Evolutionary conservation across 2,888 invertebrate species (phyloP).

Genomic region (Mechanitis mazaeus): DNA sequence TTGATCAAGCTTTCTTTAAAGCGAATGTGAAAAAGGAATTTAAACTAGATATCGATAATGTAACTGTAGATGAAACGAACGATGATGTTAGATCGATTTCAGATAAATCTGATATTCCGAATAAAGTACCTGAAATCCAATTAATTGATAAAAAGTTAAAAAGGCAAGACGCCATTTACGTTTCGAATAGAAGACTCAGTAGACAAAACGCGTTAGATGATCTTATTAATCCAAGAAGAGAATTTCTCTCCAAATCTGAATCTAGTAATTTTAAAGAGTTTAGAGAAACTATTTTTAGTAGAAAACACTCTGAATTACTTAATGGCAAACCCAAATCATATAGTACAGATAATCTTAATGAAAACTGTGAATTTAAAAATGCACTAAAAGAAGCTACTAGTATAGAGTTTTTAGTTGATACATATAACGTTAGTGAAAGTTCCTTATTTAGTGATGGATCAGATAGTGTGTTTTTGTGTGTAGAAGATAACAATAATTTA

Average conservation of each 20-base stretch:
- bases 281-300: constrained; percentile 49
- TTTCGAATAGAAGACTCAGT: constrained; percentile 37
- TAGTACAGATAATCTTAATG: constrained; percentile 61
- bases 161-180: constrained; percentile 58
- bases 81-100: constrained; percentile 38
- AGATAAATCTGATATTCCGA: constrained; percentile 28
- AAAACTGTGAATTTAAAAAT: constrained; percentile 46
- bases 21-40: constrained; percentile 36
- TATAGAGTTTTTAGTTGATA: constrained; percentile 51
- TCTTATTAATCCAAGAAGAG: constrained; percentile 33
- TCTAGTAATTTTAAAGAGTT: constrained; percentile 36
- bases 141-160: constrained; percentile 49
- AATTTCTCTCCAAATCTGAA: constrained; percentile 38
- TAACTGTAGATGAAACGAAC: constrained; percentile 60
- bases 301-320: constrained; percentile 49
- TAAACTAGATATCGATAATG: constrained; percentile 52
- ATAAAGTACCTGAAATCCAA: constrained; percentile 40
- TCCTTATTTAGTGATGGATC: constrained; percentile 59
- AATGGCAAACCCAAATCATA: constrained; percentile 67
- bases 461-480: constrained; percentile 53
- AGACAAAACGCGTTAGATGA: constrained; percentile 44
- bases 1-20: constrained; percentile 62
- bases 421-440: constrained; percentile 43
- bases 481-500: constrained; percentile 45
- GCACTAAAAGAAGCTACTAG: constrained; percentile 62